phyloP scores from a whole-genome alignment of 2,113 vertebrate species.

The Natator depressus region DNA sequence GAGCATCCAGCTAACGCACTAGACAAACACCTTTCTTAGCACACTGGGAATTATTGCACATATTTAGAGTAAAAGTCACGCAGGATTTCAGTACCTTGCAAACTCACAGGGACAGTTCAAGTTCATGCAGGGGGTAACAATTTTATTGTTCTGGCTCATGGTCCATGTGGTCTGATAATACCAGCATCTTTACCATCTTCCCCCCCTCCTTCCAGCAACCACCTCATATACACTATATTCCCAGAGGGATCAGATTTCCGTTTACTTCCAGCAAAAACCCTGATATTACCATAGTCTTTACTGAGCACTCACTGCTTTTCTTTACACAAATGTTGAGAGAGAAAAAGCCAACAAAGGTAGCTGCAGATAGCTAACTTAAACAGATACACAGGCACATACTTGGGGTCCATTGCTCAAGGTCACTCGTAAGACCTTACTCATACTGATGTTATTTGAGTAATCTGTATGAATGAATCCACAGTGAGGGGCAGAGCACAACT shows the following conservation, averaged over 20 bases:
- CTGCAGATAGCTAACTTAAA: conserved; percentile 14
- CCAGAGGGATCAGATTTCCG: background rate
- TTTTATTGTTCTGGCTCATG: background rate
- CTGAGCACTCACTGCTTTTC: background rate
- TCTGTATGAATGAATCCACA: background rate
- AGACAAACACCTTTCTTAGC: background rate
- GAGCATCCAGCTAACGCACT: background rate
- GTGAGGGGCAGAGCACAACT: background rate
- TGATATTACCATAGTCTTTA: background rate
- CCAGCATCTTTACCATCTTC: background rate
- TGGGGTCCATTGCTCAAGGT: background rate
- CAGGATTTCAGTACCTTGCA: background rate
- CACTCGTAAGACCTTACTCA: background rate
- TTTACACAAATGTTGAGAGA: background rate
- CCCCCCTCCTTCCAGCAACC: background rate
- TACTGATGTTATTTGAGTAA: background rate
- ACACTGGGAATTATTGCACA: accelerated
- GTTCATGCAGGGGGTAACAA: background rate
- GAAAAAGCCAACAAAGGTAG: background rate
- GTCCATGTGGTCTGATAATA: background rate
- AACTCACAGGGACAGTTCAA: background rate
- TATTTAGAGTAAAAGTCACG: background rate
- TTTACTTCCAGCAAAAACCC: background rate
- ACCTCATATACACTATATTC: background rate
- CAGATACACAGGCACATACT: background rate